Percentiles rank a stretch among this genome's conserved stretches.
Evolutionary conservation across 1,140 invertebrate genomes (phyloP).

Genomic region (Drosophila persimilis): DNA sequence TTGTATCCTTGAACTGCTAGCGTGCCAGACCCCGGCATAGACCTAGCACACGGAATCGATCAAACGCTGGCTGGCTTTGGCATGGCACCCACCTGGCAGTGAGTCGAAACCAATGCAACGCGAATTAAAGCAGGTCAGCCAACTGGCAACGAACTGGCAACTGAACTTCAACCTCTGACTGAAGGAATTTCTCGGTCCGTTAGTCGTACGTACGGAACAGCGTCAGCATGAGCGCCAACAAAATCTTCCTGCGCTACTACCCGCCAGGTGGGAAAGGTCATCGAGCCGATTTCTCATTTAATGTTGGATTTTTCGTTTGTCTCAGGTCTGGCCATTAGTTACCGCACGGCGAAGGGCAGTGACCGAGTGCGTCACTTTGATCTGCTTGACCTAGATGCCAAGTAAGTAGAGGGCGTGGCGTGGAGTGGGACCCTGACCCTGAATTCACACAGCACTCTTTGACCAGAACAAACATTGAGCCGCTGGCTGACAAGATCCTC

Average conservation of each 20-base stretch:
- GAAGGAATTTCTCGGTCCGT: conserved; percentile 43
- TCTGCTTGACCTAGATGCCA: conserved; percentile 85
- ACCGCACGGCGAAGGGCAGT: conserved; percentile 82
- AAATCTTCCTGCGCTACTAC: conserved; percentile 88
- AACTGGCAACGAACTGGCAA: conserved; percentile 24
- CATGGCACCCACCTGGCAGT: conserved; percentile 22
- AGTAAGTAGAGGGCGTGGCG: conserved; percentile 79
- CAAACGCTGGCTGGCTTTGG: conserved; percentile 42
- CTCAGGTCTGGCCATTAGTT: conserved; percentile 75
- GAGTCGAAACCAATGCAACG: conserved; percentile 47
- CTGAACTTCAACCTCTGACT: not conserved
- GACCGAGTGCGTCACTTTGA: conserved; percentile 85
- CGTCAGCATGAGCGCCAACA: conserved; percentile 85
- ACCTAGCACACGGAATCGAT: conserved; percentile 64
- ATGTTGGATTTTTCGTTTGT: not conserved
- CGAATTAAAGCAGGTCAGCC: conserved; percentile 77
- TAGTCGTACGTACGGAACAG: conserved; percentile 20
- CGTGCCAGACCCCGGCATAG: conserved; percentile 50
- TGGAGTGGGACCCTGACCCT: not conserved
- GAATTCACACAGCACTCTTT: too few species aligned
- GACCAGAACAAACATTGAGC: conserved; percentile 55
- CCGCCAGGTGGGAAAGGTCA: conserved; percentile 85
- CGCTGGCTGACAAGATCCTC: conserved; percentile 54
- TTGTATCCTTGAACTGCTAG: conserved; percentile 18
- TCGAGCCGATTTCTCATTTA: not conserved